These are phyloP conservation scores for Platorchestia sp. DNA, from an alignment of 1,140 invertebrate species.

Conservation along the genomic window DNA sequence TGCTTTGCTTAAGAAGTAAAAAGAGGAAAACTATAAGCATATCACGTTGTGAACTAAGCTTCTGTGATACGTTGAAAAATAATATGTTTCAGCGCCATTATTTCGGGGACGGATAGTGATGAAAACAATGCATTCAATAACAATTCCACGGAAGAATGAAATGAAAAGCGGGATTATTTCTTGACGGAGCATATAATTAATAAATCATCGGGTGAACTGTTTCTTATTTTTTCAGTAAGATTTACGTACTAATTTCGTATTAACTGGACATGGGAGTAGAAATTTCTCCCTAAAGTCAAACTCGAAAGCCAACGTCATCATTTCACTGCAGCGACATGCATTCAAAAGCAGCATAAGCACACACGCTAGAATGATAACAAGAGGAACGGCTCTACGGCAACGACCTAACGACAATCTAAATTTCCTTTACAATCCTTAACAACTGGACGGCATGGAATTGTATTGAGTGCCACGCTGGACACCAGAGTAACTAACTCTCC, in stretches of 20 bases:
- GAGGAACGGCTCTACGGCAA: neutral
- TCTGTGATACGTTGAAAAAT: neutral
- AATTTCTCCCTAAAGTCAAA: neutral
- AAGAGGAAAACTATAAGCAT: neutral
- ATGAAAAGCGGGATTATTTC: neutral
- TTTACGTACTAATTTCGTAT: neutral
- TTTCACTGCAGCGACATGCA: neutral
- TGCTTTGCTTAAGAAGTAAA: too few relatives aligned
- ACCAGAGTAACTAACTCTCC: conserved; percentile 21
- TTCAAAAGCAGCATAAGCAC: neutral
- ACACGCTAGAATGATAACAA: neutral
- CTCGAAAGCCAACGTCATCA: neutral
- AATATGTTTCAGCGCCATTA: neutral
- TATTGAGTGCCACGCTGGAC: neutral
- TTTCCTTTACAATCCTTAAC: conserved; percentile 30
- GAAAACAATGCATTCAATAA: neutral
- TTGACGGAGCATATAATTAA: neutral
- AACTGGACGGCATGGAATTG: conserved; percentile 49
- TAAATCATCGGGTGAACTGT: neutral
- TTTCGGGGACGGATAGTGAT: neutral
- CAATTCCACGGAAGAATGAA: neutral
- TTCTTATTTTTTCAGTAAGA: neutral
- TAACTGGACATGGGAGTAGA: neutral
- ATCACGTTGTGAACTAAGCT: neutral
- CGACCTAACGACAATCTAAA: neutral